phyloP scores from a whole-genome alignment of 2,888 invertebrate species.

The Oscheius onirici region DNA sequence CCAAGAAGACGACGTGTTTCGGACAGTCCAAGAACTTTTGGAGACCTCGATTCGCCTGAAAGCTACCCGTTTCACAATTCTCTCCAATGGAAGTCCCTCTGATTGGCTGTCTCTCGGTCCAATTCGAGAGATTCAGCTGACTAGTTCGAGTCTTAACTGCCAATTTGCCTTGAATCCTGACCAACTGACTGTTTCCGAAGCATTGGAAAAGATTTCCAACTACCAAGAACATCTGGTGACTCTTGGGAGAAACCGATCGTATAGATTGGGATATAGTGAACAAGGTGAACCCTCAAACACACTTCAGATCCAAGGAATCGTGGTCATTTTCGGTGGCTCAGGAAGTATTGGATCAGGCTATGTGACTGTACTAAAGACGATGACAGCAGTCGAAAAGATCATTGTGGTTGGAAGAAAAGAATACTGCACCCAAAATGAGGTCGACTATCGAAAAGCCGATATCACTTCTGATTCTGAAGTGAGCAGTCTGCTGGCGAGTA shows the following conservation, averaged over 20 bases:
- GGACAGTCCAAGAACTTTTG: background rate
- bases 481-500: background rate
- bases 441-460: background rate
- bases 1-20: background rate
- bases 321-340: conserved; percentile 34
- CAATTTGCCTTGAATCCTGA: conserved; percentile 39
- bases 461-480: conserved; percentile 8
- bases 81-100: background rate
- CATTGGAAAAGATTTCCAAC: background rate
- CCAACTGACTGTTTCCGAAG: background rate
- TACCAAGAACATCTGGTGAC: background rate
- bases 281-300: background rate
- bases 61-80: background rate
- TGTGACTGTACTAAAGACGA: conserved; percentile 15
- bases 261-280: background rate
- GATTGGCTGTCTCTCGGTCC: conserved; percentile 21
- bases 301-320: conserved; percentile 8
- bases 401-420: conserved; percentile 19
- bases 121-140: conserved; percentile 9
- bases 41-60: background rate
- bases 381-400: background rate
- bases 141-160: background rate
- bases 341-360: conserved; percentile 34
- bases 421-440: background rate
- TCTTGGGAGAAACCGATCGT: background rate